Base-by-base conservation (phyloP, 2,888 invertebrate genomes). In the Heliconius erato region DNA sequence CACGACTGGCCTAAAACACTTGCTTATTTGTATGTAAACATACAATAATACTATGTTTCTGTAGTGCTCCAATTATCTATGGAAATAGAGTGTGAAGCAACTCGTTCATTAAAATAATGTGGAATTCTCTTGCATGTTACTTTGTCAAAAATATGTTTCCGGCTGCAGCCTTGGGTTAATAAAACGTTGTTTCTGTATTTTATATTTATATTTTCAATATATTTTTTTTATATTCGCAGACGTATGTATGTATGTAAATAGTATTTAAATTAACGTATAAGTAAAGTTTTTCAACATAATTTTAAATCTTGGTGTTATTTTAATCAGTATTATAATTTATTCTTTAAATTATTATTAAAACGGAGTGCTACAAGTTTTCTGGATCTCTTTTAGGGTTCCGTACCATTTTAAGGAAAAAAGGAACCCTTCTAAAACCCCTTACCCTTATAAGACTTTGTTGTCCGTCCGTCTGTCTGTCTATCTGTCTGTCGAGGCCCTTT, bases 51-150 rank as follows among this genome's bases (percentile, higher is more conserved):
- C 65, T 32, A 78, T 78, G 63, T 49, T 81, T 63, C 69, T 71
- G 63, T 76, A 81, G 77, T 78, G 71, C 63, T 81, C 81, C 71
- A 81, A 77, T 81, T 78, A 81, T 71, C 69, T 78, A 81, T 78
- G 78, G 67, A 78, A 81, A 81, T 78, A 81, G 77, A 81, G 77
- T 71, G 74, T 68, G 32, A 63, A 44, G 71, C 40, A 59, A 76
- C 14, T 40, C 49, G 78, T 78, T 78, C 78, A 78, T 78, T 78
- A 78, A 49, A 78, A 78, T 67, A 78, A 68, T 68, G 68, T 67
- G 67, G 49, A 28, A 68, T 78, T 78, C 78, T 68, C 68, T 78
- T 78, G 49, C n/a, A 63, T 65, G 14, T 78, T 78, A 67, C 78
- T 78, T 78, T 78, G 78, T 78, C 78, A 78, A 78, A 78, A 68